phyloP scores from a whole-genome alignment of 2,113 vertebrate genomes.

The Mesocricetus auratus region DNA sequence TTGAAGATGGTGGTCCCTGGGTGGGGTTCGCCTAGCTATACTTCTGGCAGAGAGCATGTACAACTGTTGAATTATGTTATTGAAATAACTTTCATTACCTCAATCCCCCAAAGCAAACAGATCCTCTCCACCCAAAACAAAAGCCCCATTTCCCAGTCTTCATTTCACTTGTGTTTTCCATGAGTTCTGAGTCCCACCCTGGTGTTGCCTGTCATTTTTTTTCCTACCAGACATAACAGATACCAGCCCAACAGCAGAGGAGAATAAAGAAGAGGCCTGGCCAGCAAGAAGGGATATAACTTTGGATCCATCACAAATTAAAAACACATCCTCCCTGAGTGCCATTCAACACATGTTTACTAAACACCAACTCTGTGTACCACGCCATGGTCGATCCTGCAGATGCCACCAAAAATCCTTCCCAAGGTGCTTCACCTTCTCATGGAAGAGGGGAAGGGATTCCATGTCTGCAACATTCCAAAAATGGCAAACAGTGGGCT shows the following conservation, averaged over 20 bases:
- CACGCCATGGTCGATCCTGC: not conserved
- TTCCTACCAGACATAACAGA: constrained; percentile 81
- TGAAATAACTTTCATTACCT: constrained; percentile 85
- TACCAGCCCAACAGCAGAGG: constrained; percentile 76
- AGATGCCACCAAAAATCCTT: constrained; percentile 14
- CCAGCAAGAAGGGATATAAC: constrained; percentile 59
- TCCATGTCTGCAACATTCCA: not conserved
- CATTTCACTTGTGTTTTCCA: constrained; percentile 76
- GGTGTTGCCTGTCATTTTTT: constrained; percentile 80
- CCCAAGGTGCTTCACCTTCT: not conserved
- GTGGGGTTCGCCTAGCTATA: constrained; percentile 68
- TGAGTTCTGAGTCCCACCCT: constrained; percentile 79
- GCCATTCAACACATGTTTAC: constrained; percentile 38
- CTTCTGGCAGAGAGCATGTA: constrained; percentile 68
- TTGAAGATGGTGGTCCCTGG: constrained; percentile 61
- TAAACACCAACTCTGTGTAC: constrained; percentile 35
- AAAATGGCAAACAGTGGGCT: constrained; percentile 12
- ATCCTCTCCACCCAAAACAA: constrained; percentile 83
- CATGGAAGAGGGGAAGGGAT: not conserved
- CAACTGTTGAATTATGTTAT: constrained; percentile 81
- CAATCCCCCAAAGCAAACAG: constrained; percentile 82
- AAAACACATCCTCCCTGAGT: constrained; percentile 65
- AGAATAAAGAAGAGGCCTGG: constrained; percentile 69
- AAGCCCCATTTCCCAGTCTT: constrained; percentile 76
- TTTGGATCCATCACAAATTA: constrained; percentile 69